Evolutionary conservation across 2,888 invertebrate genomes (phyloP), one percentile per base, ranked within the genome.

Genomic region (Griposia aprilina): DNA sequence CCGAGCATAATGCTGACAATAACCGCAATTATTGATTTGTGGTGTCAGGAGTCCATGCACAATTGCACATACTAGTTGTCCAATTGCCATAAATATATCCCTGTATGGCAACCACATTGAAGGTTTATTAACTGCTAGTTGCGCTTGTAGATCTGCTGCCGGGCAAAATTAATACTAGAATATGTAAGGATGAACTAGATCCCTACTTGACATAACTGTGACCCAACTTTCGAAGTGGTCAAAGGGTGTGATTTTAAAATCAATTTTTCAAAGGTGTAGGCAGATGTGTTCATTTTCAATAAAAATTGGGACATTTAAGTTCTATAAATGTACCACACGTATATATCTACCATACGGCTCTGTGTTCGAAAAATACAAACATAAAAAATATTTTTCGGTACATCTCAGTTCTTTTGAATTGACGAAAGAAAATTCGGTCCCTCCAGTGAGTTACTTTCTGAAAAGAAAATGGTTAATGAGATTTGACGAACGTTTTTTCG

Each of bases 381-480:
- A 79, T 45, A 20, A 62, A 45, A 26, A 45, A 36, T 17, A 74
- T 55, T n/a, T 62, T 8, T 26, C 60, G 20, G 74, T 55, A 67
- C 48, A 57, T 82, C 48, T 73, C 23, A 52, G 45, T 74, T 52
- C 80, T 45, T 57, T 63, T 30, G 68, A 75, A 57, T 63, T 57
- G 41, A 26, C 63, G 50, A 68, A 82, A 82, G n/a, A 26, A 68
- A 68, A 63, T 75, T 55, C 50, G n/a, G 55, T 68, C 75, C 63
- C 41, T 75, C n/a, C 57, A 67, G 66, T 62, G 41, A 74, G 63
- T 82, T 59, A 57, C 36, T 52, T 80, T 45, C 50, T 82, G 57
- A 50, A 82, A 68, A 69, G 68, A 68, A 82, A 76, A 80, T 59
- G 67, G 75, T 80, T 67, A 81, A 81, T 80, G 68, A 82, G 82